A percentile compares a stretch with the other conserved stretches of the same genome.
phyloP scores from a whole-genome alignment of 2,888 invertebrate genomes.

The Ametastegia equiseti region DNA sequence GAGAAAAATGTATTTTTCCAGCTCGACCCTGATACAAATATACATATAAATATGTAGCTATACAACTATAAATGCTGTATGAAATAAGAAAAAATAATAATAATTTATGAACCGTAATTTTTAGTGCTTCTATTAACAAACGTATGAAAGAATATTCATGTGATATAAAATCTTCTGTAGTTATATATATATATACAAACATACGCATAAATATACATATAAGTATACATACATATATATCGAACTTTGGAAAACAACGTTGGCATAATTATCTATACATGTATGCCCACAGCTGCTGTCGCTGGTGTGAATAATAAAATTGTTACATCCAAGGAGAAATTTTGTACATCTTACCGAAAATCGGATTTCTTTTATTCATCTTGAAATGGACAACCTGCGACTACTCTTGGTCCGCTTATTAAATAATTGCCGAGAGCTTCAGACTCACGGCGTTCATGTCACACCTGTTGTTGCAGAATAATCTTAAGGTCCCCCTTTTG shows the following conservation, averaged over 20 bases:
- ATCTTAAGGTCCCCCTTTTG: background rate
- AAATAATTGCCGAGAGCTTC: no score
- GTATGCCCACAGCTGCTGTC: no score
- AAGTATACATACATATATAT: background rate
- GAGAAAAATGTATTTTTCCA: background rate
- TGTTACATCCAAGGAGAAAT: no score
- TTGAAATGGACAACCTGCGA: no score
- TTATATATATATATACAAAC: background rate
- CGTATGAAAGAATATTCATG: constrained; percentile 1
- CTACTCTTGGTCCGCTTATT: no score
- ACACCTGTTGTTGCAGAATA: constrained; percentile 33
- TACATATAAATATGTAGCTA: background rate
- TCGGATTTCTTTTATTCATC: no score
- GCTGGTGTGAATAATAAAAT: background rate
- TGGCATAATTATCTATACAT: no score
- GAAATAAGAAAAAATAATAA: background rate
- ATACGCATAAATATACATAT: background rate
- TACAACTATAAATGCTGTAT: background rate
- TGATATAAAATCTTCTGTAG: no score
- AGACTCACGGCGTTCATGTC: background rate
- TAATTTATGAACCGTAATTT: background rate
- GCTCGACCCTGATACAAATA: background rate
- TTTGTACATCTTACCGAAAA: no score
- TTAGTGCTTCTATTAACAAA: background rate
- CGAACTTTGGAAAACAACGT: background rate